A percentile compares a stretch with the other conserved stretches of the same genome.
Evolutionary conservation across 1,140 invertebrate genomes (phyloP).

Genomic region (Diplogasteroides magnus): DNA sequence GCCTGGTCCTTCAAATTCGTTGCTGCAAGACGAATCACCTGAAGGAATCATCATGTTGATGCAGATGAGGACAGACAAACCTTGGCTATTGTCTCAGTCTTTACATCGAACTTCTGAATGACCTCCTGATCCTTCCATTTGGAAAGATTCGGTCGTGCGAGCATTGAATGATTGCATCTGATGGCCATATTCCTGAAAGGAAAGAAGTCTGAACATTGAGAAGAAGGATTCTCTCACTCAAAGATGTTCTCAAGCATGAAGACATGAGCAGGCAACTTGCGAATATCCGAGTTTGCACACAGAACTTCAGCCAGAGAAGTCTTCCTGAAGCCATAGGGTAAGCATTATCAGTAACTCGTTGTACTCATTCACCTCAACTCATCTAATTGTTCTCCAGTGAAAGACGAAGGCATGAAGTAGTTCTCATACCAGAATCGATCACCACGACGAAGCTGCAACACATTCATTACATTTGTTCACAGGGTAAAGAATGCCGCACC

Average conservation of each 20-base stretch:
- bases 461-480: too few species aligned
- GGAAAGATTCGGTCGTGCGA: slow-evolving; percentile 16
- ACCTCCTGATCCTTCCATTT: slow-evolving; percentile 33
- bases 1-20: slow-evolving; percentile 32
- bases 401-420: slow-evolving; percentile 56
- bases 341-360: too few species aligned
- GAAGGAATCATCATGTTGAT: neutral
- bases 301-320: slow-evolving; percentile 18
- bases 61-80: neutral
- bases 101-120: slow-evolving; percentile 30
- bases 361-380: slow-evolving; percentile 71
- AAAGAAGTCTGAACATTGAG: neutral
- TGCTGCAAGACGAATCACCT: slow-evolving; percentile 26
- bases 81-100: slow-evolving; percentile 36
- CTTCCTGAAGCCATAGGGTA: slow-evolving; percentile 17
- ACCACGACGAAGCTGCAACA: slow-evolving; percentile 41
- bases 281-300: slow-evolving; percentile 21
- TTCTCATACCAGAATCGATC: slow-evolving; percentile 57
- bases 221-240: slow-evolving; percentile 11
- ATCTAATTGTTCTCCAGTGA: slow-evolving; percentile 68
- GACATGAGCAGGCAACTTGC: slow-evolving; percentile 16
- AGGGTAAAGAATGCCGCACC: slow-evolving; percentile 46
- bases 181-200: slow-evolving; percentile 30
- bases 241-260: slow-evolving; percentile 27
- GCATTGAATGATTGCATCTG: slow-evolving; percentile 29